These are phyloP conservation scores for Montipora foliosa DNA, from an alignment of 64 coral and sea anemone genomes.

Conservation along the genomic window DNA sequence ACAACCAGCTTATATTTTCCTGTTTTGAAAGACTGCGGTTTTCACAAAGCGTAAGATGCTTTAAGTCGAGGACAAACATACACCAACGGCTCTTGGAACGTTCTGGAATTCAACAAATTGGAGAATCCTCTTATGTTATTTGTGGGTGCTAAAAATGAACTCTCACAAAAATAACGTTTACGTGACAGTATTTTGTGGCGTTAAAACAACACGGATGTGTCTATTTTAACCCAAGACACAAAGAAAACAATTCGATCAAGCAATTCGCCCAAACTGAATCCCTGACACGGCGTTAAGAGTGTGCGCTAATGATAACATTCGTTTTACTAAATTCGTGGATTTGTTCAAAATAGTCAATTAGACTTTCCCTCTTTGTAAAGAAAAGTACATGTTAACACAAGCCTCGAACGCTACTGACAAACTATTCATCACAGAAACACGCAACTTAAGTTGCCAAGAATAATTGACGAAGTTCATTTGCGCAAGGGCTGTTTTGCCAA, in stretches of 20 bases:
- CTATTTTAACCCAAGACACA: neutral
- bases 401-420: no score
- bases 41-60: neutral
- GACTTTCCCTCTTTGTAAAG: no score
- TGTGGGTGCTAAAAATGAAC: neutral
- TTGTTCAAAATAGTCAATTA: no score
- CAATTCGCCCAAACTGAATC: neutral
- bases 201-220: neutral
- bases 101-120: neutral
- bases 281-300: no score
- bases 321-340: no score
- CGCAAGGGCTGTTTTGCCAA: no score
- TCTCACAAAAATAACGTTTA: neutral
- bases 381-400: no score
- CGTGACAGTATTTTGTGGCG: neutral
- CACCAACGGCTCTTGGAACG: neutral
- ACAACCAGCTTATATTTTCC: neutral
- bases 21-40: neutral
- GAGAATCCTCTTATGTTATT: conserved; percentile 3
- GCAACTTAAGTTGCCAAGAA: no score
- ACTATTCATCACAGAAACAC: no score
- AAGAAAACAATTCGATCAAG: neutral
- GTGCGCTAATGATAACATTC: no score
- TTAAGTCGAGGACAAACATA: neutral
- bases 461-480: no score